Evolutionary conservation across 1,140 invertebrate species (phyloP), one percentile per base, ranked within the genome.

Genomic region (Calephelis virginiensis): DNA sequence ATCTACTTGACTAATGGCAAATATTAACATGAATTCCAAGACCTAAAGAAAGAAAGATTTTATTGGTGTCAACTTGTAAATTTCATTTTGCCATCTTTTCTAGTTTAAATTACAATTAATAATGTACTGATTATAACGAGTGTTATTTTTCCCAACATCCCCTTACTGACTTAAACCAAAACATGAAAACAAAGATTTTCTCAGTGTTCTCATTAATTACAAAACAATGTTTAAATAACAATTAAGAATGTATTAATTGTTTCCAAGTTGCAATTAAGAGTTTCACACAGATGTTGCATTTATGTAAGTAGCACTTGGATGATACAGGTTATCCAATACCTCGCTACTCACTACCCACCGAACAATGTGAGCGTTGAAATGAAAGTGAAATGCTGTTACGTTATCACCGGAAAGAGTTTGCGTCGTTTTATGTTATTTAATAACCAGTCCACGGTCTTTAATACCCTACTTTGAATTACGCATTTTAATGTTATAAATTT

Each of bases 381-480:
- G 85, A 90, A 89, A 89, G 85, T 83, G 78, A 81, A 85, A 83
- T 83, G 83, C 74, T 75, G 72, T 88, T 89, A 86, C 85, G 86
- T 81, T 81, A 83, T 76, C 75, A 78, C 79, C 82, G 82, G 78
- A 84, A 82, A 80, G 71, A 75, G 73, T 76, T 78, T 66, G 60
- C 61, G 63, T 74, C 50, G 66, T 76, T 62, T 65, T 59, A 67
- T 68, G 68, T 72, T 72, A 72, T 69, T 74, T 67, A 74, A 74
- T 67, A 72, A 72, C 73, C 67, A 66, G 70, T 72, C 67, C 48
- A 47, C 38, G 53, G 56, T 59, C 56, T 50, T 40, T 45, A 66
- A 59, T 66, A 59, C 28, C 53, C 53, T 46, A 61, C n/a, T 61
- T 56, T 43, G 45, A 66, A 59, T 66, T 59, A 66, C 64, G 64